Evolutionary conservation across 1,140 invertebrate genomes (phyloP).

Genomic region (Pygmarrhopalites habei): DNA sequence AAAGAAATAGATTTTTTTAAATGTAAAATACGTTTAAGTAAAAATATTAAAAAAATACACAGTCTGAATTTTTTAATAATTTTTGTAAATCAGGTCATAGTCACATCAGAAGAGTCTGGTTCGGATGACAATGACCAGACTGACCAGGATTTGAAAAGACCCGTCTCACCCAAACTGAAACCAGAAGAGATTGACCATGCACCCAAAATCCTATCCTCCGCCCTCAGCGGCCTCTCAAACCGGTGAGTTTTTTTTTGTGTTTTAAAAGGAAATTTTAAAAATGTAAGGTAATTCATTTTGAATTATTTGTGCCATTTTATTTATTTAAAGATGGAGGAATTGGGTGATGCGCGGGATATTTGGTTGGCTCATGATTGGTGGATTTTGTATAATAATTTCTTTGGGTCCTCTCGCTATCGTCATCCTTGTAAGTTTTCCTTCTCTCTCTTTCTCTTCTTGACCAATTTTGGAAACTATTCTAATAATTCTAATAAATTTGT

Average conservation of each 20-base stretch:
- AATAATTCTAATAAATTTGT: no score
- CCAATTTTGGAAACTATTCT: no score
- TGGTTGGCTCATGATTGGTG: slow-evolving; percentile 91
- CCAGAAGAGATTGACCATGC: slow-evolving; percentile 86
- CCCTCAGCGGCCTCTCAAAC: slow-evolving; percentile 72
- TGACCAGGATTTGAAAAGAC: slow-evolving; percentile 61
- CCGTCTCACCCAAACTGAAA: slow-evolving; percentile 66
- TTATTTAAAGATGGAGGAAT: slow-evolving; percentile 81
- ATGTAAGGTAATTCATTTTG: neutral
- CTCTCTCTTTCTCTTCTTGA: slow-evolving; percentile 7
- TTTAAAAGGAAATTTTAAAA: neutral
- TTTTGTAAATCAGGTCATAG: neutral
- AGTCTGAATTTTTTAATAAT: no score
- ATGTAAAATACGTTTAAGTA: no score
- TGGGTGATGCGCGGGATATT: slow-evolving; percentile 97
- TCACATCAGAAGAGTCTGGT: slow-evolving; percentile 46
- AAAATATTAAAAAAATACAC: no score
- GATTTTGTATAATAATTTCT: slow-evolving; percentile 89
- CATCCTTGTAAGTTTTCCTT: slow-evolving; percentile 69
- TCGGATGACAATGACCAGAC: slow-evolving; percentile 78
- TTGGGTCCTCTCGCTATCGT: slow-evolving; percentile 91
- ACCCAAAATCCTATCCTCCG: slow-evolving; percentile 68
- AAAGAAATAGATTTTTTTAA: no score
- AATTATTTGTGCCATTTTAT: neutral
- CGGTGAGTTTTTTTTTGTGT: no score